Evolutionary conservation across 2,888 invertebrate genomes (phyloP).

Genomic region (Hirtodrosophila cameraria): DNA sequence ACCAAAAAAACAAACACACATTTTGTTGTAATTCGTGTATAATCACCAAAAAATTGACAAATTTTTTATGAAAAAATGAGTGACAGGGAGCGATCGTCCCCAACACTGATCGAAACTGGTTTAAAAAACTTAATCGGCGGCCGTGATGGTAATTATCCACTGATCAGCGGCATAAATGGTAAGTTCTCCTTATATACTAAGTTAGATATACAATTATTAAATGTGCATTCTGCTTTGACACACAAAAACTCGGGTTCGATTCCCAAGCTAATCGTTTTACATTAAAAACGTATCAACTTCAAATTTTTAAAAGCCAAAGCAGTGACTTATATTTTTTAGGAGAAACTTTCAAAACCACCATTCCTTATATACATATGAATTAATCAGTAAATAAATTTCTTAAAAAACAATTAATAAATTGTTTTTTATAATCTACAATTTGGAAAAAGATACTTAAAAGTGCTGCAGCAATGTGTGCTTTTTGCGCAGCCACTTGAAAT

Average conservation of each 20-base stretch:
- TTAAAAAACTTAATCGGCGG: conserved; percentile 91
- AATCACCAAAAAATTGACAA: conserved; percentile 78
- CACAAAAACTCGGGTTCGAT: too few relatives aligned
- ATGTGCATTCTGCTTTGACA: too few relatives aligned
- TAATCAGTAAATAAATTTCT: too few relatives aligned
- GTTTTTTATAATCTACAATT: neutral
- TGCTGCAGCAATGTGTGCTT: too few relatives aligned
- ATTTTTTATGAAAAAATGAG: conserved; percentile 88
- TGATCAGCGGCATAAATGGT: conserved; percentile 90
- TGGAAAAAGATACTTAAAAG: neutral
- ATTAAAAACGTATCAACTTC: too few relatives aligned
- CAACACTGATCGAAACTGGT: conserved; percentile 94
- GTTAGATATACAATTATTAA: neutral
- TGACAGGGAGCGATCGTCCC: conserved; percentile 95
- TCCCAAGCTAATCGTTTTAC: too few relatives aligned
- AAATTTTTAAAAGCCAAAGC: too few relatives aligned
- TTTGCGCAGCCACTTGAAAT: neutral
- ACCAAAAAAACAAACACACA: conserved; percentile 27
- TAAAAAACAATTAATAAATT: too few relatives aligned
- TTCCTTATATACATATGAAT: too few relatives aligned
- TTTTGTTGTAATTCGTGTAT: conserved; percentile 74
- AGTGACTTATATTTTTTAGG: too few relatives aligned
- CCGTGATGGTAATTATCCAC: conserved; percentile 92
- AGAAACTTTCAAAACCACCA: too few relatives aligned
- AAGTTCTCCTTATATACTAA: conserved; percentile 64